Conservation (phyloP, 2,888 invertebrate genomes). For the Parnassius mnemosyne region DNA sequence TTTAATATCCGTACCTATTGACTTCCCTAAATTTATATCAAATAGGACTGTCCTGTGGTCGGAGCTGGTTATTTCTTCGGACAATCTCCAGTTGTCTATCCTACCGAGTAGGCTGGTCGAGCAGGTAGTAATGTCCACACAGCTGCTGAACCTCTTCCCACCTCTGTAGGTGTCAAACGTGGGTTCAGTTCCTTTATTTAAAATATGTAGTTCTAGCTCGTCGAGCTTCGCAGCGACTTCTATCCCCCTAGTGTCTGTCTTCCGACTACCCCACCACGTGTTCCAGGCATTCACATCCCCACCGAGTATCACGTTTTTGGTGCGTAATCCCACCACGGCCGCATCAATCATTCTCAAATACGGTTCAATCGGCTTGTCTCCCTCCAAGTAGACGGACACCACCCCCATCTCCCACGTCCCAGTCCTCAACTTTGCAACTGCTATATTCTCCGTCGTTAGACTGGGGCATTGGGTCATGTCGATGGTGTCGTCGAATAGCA, state of each 20-base stretch:
- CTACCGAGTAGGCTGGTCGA: too few relatives aligned
- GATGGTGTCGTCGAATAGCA: too few relatives aligned
- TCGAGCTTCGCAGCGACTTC: slow-evolving; percentile 9
- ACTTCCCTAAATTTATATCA: neutral
- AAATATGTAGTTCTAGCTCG: neutral
- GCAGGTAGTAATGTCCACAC: too few relatives aligned
- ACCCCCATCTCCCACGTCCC: too few relatives aligned
- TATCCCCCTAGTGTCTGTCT: slow-evolving; percentile 9
- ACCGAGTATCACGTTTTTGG: neutral
- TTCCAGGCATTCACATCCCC: slow-evolving; percentile 28
- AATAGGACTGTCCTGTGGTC: neutral
- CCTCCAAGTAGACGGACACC: too few relatives aligned
- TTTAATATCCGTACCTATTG: neutral
- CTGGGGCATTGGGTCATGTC: too few relatives aligned
- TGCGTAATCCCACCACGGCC: neutral
- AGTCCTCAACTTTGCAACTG: too few relatives aligned
- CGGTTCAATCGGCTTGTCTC: slow-evolving; percentile 16
- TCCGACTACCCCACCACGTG: slow-evolving; percentile 3
- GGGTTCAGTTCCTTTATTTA: neutral
- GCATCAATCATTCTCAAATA: neutral
- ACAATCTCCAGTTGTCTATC: too few relatives aligned
- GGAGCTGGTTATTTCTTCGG: too few relatives aligned
- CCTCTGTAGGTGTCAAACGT: neutral
- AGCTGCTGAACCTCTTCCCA: too few relatives aligned
- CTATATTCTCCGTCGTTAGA: too few relatives aligned